Evolutionary conservation across 92 coral and sea anemone genomes (phyloP), one percentile per base, ranked within the genome.

Genomic region (Heliopora coerulea): DNA sequence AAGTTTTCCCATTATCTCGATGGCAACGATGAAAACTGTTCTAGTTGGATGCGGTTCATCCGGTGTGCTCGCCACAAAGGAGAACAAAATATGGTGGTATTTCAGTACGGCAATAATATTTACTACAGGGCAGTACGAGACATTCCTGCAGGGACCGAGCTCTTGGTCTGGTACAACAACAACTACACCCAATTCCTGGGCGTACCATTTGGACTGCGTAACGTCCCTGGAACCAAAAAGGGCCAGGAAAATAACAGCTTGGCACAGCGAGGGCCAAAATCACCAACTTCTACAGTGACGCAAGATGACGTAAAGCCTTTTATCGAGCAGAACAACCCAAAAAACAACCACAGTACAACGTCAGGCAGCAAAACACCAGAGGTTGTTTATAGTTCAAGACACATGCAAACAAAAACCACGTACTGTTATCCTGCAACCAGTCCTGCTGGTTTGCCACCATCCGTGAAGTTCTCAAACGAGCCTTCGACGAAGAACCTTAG

Each of bases 11-110:
- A 62, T 59, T 95, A 82, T 73, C 78, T 95, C 3, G 92, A 95
- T 31, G 99, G 96, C 1, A 88, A 96, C 41, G 99, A 95, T 67
- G 88, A 83, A 77, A 84, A 70, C 40, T 34, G 68, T 6, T 95
- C 99, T 1, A 95, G 99, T 56, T 95, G 99, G 99, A 95, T 95
- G 99, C 62, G 99, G 26, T 95, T 88, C 40, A 95, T 95, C 40
- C 96, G 96, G 31, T 95, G 99, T 65, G 99, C 99, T n/a, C 88
- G 99, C 0, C 84, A 86, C 63, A 87, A 84, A 49, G 80, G 64
- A 27, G 99, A 95, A 26, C 99, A 95, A 59, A 95, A 95, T 85
- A 82, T 95, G 69, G 85, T 50, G 54, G 96, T 88, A 28, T 82
- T 95, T 64, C 99, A 95, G 82, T 89, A 88, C 63, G 79, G 78